Evolutionary conservation across 1,140 invertebrate genomes (phyloP).

Genomic region (Callitettix versicolor): DNA sequence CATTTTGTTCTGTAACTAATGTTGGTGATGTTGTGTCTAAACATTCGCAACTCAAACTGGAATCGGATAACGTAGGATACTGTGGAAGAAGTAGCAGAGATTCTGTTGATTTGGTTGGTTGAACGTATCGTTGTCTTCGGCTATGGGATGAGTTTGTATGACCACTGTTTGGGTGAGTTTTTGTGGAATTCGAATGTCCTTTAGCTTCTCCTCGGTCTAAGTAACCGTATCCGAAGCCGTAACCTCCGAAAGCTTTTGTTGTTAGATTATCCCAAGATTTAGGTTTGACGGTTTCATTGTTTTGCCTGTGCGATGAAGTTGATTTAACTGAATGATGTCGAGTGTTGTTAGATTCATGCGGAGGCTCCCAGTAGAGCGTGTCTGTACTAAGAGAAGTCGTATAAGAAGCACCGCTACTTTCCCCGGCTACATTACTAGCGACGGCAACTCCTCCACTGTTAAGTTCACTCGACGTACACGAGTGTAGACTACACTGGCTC

Average conservation of each 20-base stretch:
- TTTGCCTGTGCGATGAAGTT: constrained; percentile 17
- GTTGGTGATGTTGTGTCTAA: constrained; percentile 36
- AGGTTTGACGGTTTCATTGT: constrained; percentile 54
- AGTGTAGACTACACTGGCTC: constrained; percentile 69
- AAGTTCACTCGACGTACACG: constrained; percentile 65
- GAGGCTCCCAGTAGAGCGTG: constrained; percentile 59
- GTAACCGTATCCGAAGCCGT: constrained; percentile 71
- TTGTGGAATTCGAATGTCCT: constrained; percentile 10
- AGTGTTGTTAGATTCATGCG: constrained; percentile 7
- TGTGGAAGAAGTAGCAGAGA: constrained; percentile 54
- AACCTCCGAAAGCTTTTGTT: constrained; percentile 69
- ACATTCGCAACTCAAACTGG: constrained; percentile 54
- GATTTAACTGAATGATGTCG: constrained; percentile 27
- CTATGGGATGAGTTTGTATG: constrained; percentile 21
- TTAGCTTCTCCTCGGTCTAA: constrained; percentile 21
- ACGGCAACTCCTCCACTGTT: constrained; percentile 25
- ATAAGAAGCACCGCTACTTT: constrained; percentile 61
- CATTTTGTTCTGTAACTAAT: constrained; percentile 31
- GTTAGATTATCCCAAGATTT: constrained; percentile 81
- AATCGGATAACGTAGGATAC: constrained; percentile 47
- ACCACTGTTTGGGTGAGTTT: constrained; percentile 7
- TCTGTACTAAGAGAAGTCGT: constrained; percentile 74
- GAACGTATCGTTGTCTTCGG: constrained; percentile 36
- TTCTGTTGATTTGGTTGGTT: constrained; percentile 65
- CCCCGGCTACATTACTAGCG: constrained; percentile 25